phyloP scores from a whole-genome alignment of 2,113 vertebrate genomes.

The human (Homo sapiens) region DNA sequence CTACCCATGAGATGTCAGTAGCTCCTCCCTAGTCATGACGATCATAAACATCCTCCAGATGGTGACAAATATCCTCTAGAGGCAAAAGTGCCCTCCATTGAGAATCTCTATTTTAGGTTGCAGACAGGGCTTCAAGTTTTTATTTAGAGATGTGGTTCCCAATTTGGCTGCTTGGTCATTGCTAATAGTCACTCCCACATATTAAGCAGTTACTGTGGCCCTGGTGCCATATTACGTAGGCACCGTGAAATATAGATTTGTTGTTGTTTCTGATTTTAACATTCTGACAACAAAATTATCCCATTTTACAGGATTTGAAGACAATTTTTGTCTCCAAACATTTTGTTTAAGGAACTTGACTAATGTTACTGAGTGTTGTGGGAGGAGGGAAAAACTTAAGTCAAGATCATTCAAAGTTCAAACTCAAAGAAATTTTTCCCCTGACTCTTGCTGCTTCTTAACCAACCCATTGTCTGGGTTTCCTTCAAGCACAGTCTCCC shows the following conservation, averaged over 20 bases:
- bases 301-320: neutral
- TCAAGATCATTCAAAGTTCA: neutral
- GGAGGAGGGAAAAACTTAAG: neutral
- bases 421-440: neutral
- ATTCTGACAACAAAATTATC: neutral
- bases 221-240: rapidly evolving
- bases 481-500: neutral
- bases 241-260: neutral
- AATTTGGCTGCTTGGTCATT: neutral
- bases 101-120: neutral
- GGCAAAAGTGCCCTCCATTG: neutral
- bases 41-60: neutral
- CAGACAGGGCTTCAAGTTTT: neutral
- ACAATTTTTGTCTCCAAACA: neutral
- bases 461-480: neutral
- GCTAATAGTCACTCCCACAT: neutral
- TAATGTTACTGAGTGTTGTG: neutral
- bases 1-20: neutral
- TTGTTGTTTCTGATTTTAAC: neutral
- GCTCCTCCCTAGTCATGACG: neutral
- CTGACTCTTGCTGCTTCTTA: neutral
- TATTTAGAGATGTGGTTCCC: neutral
- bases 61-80: neutral
- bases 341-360: neutral
- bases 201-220: neutral